phyloP scores from a whole-genome alignment of 2,888 invertebrate species.

The Schizotus pectinicornis region DNA sequence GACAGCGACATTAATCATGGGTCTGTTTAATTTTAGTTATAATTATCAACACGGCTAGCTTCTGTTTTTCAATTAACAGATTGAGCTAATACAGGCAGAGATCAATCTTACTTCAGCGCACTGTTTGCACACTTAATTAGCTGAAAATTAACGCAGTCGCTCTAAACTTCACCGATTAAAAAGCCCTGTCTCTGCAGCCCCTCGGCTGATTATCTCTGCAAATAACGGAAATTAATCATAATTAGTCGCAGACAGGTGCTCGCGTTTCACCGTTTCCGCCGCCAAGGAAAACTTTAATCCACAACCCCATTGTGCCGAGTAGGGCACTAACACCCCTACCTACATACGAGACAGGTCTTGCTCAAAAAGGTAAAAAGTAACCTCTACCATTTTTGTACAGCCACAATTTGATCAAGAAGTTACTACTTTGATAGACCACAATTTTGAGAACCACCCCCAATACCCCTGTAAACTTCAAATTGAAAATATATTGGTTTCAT shows the following conservation, averaged over 20 bases:
- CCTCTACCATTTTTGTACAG: too few relatives aligned
- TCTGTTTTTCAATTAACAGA: slow-evolving; percentile 34
- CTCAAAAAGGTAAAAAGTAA: too few relatives aligned
- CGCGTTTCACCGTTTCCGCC: neutral
- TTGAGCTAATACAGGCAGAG: slow-evolving; percentile 26
- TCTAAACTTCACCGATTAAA: slow-evolving; percentile 29
- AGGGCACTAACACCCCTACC: too few relatives aligned
- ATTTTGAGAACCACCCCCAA: too few relatives aligned
- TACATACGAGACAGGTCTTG: too few relatives aligned
- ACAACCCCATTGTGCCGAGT: too few relatives aligned
- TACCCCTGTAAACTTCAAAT: too few relatives aligned
- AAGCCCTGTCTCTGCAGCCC: slow-evolving; percentile 24
- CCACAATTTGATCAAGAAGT: too few relatives aligned
- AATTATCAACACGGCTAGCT: slow-evolving; percentile 30
- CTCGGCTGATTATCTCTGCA: slow-evolving; percentile 27
- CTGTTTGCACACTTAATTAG: slow-evolving; percentile 37
- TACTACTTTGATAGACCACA: too few relatives aligned
- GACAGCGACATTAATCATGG: slow-evolving; percentile 27
- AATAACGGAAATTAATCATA: slow-evolving; percentile 29
- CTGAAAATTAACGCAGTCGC: slow-evolving; percentile 30
- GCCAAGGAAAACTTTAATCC: too few relatives aligned
- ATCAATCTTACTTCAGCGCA: slow-evolving; percentile 30
- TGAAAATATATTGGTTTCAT: too few relatives aligned
- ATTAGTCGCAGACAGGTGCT: slow-evolving; percentile 28
- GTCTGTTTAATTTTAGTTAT: slow-evolving; percentile 33